Evolutionary conservation across 1,140 invertebrate species (phyloP), one percentile per base, ranked within the genome.

Genomic region (Calephelis virginiensis): DNA sequence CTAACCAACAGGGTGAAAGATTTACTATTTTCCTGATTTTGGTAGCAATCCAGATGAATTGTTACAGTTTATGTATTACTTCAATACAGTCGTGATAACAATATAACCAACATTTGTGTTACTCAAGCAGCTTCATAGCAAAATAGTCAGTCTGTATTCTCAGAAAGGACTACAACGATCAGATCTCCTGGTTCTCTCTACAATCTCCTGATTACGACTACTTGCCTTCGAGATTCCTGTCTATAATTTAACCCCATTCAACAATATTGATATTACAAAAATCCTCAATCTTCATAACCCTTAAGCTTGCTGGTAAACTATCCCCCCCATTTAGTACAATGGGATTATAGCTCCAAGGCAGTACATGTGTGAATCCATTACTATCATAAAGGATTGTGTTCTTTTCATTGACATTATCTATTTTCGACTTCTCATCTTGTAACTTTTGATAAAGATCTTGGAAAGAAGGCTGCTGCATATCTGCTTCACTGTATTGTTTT

Each of bases 261-360:
- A 79, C 83, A 71, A 93, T 86, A 68, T 86, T 77, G 11, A 81
- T 82, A 75, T 92, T 75, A 9, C 66, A 70, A 77, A 94, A 92
- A 75, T 92, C 91, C 48, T 92, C 88, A 0, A 84, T 75, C 45
- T 89, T 92, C 11, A 94, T 83, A 68, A 92, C 92, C 72, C 89
- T 92, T 12, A 94, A 46, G 37, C 94, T 95, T 12, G 93, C 93
- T 17, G 94, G 94, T 66, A 95, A 81, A 80, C 92, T 71, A 3
- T 78, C 90, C 12, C 81, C 73, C 71, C 90, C 88, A 66, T 75
- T 85, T 48, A 93, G 86, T 59, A 94, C 83, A 59, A 86, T 69
- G 47, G 79, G 66, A 11, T 93, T 92, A 72, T 92, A 92, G 11
- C 73, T 86, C 94, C 94, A 94, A 6, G 87, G 85, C 11, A 92